Base-by-base conservation (phyloP, 2,888 invertebrate genomes). In the Willowsia nigromaculata region DNA sequence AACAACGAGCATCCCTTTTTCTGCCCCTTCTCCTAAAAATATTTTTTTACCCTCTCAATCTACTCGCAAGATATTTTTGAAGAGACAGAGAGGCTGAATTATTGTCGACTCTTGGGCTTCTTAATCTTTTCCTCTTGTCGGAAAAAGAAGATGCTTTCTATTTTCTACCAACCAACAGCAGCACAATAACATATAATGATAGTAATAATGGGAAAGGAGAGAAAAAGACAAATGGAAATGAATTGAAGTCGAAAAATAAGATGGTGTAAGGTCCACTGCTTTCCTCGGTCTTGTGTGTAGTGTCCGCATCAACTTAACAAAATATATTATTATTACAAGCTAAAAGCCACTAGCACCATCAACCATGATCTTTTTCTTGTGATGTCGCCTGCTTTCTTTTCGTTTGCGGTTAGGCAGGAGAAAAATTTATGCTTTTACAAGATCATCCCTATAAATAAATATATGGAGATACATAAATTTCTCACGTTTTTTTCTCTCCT, bases 401-500 rank as follows among this genome's bases (percentile, higher is more conserved):
- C 56, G 6, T 33, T n/a, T 53, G n/a, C n/a, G n/a, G n/a, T 53
- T 53, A n/a, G 7, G 37, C 71, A 33, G 43, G 25, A 25, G 33
- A 37, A 71, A 71, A 71, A 43, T 71, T 43, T 43, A 25, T 43
- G 43, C 71, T 53, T 78, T 78, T 78, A 78, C 18, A 78, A 1
- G 76, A 53, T 78, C 76, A 78, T 33, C 53, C 30, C 76, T 33
- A 78, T 78, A 78, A 78, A 78, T 78, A 78, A 78, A 53, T 78
- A 78, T 53, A 53, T 78, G 76, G 76, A 27, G 53, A 78, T 78
- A 50, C 76, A 78, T 78, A 50, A 78, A 78, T 78, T 78, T 76
- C 18, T 33, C 25, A 2, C 4, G 40, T 18, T 53, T 78, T 53
- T 53, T 40, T 43, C 22, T 13, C 37, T 68, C 37, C 25, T 59